These are phyloP conservation scores for Drosophila sulfurigaster DNA, from an alignment of 1,140 invertebrate species.

Conservation along the genomic window DNA sequence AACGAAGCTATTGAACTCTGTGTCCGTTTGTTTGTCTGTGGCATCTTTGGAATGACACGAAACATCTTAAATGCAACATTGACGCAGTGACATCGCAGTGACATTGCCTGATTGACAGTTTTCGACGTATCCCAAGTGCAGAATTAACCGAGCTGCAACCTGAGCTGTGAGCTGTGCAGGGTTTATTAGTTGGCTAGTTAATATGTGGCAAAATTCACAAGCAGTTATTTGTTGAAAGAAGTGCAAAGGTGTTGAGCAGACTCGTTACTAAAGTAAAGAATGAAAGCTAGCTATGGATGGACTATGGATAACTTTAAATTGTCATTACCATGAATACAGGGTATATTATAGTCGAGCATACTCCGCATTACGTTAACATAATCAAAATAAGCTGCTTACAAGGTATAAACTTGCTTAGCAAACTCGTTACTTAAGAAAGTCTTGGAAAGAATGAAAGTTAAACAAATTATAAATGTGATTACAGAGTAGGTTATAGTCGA, in stretches of 20 bases:
- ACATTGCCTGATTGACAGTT: conserved; percentile 62
- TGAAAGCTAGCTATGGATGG: too few species aligned
- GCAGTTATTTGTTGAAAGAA: neutral
- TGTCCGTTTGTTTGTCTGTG: conserved; percentile 11
- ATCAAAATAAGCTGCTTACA: neutral
- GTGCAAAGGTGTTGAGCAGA: neutral
- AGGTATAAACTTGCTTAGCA: neutral
- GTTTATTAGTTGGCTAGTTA: conserved; percentile 22
- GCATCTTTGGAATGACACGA: conserved; percentile 53
- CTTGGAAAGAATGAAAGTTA: too few species aligned
- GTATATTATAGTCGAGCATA: too few species aligned
- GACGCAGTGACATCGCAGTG: conserved; percentile 54
- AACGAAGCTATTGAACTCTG: conserved; percentile 47
- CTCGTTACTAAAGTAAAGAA: too few species aligned
- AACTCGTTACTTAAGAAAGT: too few species aligned
- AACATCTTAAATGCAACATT: conserved; percentile 60
- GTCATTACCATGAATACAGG: too few species aligned
- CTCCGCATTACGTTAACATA: too few species aligned
- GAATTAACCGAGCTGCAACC: conserved; percentile 15
- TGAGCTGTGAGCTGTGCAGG: neutral
- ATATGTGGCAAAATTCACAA: conserved; percentile 24
- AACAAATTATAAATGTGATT: too few species aligned
- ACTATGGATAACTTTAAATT: too few species aligned
- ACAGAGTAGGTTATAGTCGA: too few species aligned
- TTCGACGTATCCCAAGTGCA: conserved; percentile 35